Evolutionary conservation across 1,140 invertebrate species (phyloP).

Genomic region (Halictus rubicundus): DNA sequence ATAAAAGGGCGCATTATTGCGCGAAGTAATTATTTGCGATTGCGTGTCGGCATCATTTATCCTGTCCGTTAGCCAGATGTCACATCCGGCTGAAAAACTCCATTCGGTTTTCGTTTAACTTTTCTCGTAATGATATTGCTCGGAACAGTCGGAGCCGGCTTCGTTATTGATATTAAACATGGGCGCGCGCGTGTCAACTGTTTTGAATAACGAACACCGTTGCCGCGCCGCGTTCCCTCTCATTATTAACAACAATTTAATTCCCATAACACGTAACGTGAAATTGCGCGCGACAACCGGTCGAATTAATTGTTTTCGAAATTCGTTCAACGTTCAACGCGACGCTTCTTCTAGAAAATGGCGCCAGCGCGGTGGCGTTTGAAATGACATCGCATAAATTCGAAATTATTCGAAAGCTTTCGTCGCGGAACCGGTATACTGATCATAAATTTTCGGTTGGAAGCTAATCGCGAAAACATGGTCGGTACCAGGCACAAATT

Average conservation of each 20-base stretch:
- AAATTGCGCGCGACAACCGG: background rate
- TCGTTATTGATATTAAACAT: slow-evolving; percentile 23
- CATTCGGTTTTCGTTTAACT: slow-evolving; percentile 16
- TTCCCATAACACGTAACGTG: background rate
- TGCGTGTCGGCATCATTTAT: background rate
- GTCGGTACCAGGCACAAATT: too few species aligned
- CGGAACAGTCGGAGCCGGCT: background rate
- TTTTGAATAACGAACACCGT: background rate
- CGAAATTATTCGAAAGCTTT: too few species aligned
- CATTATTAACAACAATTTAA: slow-evolving; percentile 26
- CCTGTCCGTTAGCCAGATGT: background rate
- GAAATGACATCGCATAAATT: too few species aligned
- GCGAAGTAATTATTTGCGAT: slow-evolving; percentile 20
- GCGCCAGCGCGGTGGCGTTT: too few species aligned
- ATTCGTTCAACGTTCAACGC: background rate
- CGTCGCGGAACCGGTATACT: too few species aligned
- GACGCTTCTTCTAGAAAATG: too few species aligned
- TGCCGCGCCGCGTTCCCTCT: too few species aligned
- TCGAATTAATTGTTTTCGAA: slow-evolving; percentile 18
- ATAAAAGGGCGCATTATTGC: slow-evolving; percentile 16
- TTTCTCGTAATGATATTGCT: background rate
- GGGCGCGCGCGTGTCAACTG: background rate
- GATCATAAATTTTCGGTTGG: too few species aligned
- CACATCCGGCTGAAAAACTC: background rate
- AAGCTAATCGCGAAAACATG: too few species aligned